Evolutionary conservation across 2,888 invertebrate species (phyloP), one percentile per base, ranked within the genome.

Genomic region (Microctonus brassicae): DNA sequence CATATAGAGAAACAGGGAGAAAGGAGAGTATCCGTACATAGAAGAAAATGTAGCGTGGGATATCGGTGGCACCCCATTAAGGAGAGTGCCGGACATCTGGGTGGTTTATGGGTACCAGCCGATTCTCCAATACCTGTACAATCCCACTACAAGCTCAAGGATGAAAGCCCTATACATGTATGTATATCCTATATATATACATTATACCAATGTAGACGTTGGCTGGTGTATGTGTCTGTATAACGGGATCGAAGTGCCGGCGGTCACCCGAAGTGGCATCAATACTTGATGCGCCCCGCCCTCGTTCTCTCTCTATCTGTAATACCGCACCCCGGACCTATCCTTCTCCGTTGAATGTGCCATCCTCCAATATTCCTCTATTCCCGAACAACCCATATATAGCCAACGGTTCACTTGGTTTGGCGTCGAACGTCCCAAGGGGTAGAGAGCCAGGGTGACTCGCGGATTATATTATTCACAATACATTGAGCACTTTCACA

Each of bases 391-490:
- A 10, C 53, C 24, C 11, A 3, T 5, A 29, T 47, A 47, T 47
- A 17, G 47, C 17, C 47, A 17, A 29, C 33, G 13, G 26, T 52
- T 22, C 26, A 5, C 58, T 42, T 58, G 53, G 55, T 57, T 42
- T 63, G 20, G 26, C 47, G 52, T 34, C 47, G 52, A 22, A 42
- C 61, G 58, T 70, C 75, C 70, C 70, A 64, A 75, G 70, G 63
- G 68, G 73, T 72, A 61, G 70, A 65, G 64, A 72, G 69, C 69
- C 73, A 77, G 80, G 81, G 78, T 81, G 80, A 80, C 81, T 80
- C 80, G 81, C 77, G 82, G 83, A 85, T 86, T 83, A 84, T 82
- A 85, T 85, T 86, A 86, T 86, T 86, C 83, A 82, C 85, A 83
- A 85, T 82, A 86, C 86, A 86, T 85, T 84, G 84, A 84, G 79